Evolutionary conservation across 2,888 invertebrate genomes (phyloP).

Genomic region (Creontiades dilutus): DNA sequence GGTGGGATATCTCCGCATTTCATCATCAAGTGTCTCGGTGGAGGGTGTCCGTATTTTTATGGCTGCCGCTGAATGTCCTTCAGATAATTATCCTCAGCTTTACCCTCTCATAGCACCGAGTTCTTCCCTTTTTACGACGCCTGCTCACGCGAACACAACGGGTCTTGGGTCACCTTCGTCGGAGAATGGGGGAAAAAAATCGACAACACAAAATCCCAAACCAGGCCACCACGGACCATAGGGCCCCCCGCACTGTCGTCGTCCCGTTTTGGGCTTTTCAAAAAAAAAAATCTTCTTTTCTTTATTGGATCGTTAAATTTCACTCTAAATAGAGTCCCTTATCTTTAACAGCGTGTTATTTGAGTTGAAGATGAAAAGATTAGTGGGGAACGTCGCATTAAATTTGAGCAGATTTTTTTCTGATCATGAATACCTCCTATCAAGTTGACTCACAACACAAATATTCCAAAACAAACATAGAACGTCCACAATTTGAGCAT

Average conservation of each 20-base stretch:
- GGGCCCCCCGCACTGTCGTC: slow-evolving; percentile 25
- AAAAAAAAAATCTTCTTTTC: background rate
- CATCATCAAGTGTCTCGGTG: slow-evolving; percentile 35
- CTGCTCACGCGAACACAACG: slow-evolving; percentile 60
- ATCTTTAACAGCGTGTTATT: slow-evolving; percentile 48
- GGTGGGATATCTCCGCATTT: slow-evolving; percentile 40
- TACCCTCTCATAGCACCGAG: slow-evolving; percentile 44
- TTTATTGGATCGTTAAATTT: slow-evolving; percentile 55
- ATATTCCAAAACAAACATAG: too few relatives aligned
- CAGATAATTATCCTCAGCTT: slow-evolving; percentile 46
- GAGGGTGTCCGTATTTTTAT: slow-evolving; percentile 48
- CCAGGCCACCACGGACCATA: slow-evolving; percentile 5
- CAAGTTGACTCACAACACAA: too few relatives aligned
- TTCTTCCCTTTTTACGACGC: slow-evolving; percentile 56
- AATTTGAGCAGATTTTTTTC: too few relatives aligned
- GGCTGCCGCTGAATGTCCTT: slow-evolving; percentile 53
- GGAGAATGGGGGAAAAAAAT: background rate
- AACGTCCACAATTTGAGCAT: too few relatives aligned
- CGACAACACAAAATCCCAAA: background rate
- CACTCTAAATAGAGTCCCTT: slow-evolving; percentile 17
- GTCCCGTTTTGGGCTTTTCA: slow-evolving; percentile 21
- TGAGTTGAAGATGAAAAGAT: slow-evolving; percentile 49
- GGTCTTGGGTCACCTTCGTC: slow-evolving; percentile 23
- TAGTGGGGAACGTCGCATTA: background rate
- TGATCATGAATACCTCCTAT: too few relatives aligned